Percentiles rank a stretch among this genome's conserved stretches.
Conservation (phyloP, 2,113 vertebrate genomes). For the Epinephelus lanceolatus region DNA sequence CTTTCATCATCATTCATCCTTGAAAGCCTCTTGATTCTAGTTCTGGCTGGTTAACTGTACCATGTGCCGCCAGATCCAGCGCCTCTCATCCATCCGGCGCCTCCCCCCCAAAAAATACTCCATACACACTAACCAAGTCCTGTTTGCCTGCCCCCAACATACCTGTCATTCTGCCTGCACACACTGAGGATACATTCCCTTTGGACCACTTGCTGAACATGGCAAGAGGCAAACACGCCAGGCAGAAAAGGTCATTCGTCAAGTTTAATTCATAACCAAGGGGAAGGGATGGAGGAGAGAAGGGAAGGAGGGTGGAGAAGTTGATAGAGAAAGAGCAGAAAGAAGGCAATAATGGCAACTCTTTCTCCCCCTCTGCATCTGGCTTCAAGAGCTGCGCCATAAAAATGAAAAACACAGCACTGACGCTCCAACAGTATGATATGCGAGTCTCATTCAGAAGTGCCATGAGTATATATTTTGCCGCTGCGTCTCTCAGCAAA, state of each 20-base stretch:
- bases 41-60: slow-evolving; percentile 35
- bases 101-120: slow-evolving; percentile 2
- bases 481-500: slow-evolving; percentile 29
- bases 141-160: slow-evolving; percentile 11
- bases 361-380: slow-evolving; percentile 47
- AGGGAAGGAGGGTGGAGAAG: background rate
- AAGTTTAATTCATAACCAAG: slow-evolving; percentile 72
- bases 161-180: slow-evolving; percentile 6
- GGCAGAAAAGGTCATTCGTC: slow-evolving; percentile 79
- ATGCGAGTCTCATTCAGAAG: slow-evolving; percentile 46
- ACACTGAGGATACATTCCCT: slow-evolving; percentile 54
- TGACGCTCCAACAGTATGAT: slow-evolving; percentile 36
- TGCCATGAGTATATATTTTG: slow-evolving; percentile 37
- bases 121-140: background rate
- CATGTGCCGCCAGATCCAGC: slow-evolving; percentile 11
- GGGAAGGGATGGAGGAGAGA: slow-evolving; percentile 26
- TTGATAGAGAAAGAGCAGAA: slow-evolving; percentile 47
- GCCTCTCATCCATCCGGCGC: background rate
- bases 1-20: slow-evolving; percentile 53
- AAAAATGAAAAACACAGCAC: slow-evolving; percentile 63
- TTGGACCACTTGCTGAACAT: slow-evolving; percentile 70
- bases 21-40: slow-evolving; percentile 51
- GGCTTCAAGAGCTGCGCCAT: slow-evolving; percentile 40
- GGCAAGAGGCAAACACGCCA: slow-evolving; percentile 57
- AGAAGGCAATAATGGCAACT: slow-evolving; percentile 29